Evolutionary conservation across 2,797 vertebrate genomes (phyloP).

Genomic region (Manis pentadactyla): DNA sequence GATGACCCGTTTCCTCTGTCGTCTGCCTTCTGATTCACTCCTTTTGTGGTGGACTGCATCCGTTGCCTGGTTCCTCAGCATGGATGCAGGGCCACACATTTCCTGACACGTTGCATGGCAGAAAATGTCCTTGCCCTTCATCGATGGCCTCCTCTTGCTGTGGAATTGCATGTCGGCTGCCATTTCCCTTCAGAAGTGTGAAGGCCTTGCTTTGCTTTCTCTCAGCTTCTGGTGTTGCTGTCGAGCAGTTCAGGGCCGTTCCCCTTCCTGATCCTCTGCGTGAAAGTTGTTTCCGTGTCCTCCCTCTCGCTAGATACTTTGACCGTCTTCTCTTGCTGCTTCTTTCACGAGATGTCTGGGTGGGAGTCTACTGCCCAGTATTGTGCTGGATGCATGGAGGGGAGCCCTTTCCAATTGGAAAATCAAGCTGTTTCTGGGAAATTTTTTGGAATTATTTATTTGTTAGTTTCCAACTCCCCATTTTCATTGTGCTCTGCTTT

Average conservation of each 20-base stretch:
- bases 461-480: background rate
- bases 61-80: background rate
- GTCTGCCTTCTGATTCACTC: background rate
- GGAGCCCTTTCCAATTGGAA: background rate
- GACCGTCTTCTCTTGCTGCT: background rate
- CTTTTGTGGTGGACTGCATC: background rate
- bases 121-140: background rate
- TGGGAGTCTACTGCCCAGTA: background rate
- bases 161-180: background rate
- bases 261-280: background rate
- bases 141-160: background rate
- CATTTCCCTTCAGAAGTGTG: background rate
- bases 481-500: background rate
- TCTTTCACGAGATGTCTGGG: background rate
- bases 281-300: background rate
- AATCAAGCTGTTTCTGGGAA: background rate
- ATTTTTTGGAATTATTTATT: background rate
- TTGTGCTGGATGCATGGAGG: too few relatives aligned
- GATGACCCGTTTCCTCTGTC: background rate
- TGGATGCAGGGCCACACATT: background rate
- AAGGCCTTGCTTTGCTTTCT: background rate
- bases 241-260: background rate
- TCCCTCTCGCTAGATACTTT: background rate
- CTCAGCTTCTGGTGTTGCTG: background rate
- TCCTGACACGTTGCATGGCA: background rate